Evolutionary conservation across 2,797 vertebrate genomes (phyloP), one percentile per base, ranked within the genome.

Genomic region (Pseudochaenichthys georgianus): DNA sequence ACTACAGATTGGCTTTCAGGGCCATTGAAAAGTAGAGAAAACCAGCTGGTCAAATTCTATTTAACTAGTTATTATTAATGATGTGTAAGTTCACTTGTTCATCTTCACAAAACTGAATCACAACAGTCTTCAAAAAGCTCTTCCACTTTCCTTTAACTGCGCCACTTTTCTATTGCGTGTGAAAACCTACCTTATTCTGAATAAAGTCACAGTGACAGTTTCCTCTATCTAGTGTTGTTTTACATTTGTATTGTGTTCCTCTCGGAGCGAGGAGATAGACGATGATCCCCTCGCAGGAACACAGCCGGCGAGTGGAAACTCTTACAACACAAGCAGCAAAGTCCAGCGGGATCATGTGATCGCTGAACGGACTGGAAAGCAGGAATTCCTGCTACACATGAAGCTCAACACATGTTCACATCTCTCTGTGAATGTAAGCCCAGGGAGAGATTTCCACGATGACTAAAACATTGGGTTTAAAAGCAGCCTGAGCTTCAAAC

Each of bases 271-370:
- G 11, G 13, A 68, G 31, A 13, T 28, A 67, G 3, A 45, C 10
- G 0, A 57, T n/a, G 64, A 73, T 48, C 47, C 72, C 63, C 66
- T 67, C 57, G 28, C 28, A 28, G 28, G 4, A 28, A 28, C 28
- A 28, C 28, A 46, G 28, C 5, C 1, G 60, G 68, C 19, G 0
- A 73, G 67, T n/a, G 84, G 87, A 90, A 91, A 90, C 64, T 28
- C 81, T 88, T 75, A 81, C 67, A 1, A 23, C 31, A 45, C 21
- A 1, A 57, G 67, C 70, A 63, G 61, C 68, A 42, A 31, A 43
- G 64, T 51, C 46, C 8, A 15, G 41, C 11, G 2, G 0, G 1
- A 2, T 82, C 87, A 86, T 77, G 53, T 83, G 84, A 87, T 6
- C 42, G 53, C 53, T 59, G 63, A 78, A 52, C 41, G 70, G 63